Evolutionary conservation across 2,888 invertebrate species (phyloP).

Genomic region (Morpho achilles): DNA sequence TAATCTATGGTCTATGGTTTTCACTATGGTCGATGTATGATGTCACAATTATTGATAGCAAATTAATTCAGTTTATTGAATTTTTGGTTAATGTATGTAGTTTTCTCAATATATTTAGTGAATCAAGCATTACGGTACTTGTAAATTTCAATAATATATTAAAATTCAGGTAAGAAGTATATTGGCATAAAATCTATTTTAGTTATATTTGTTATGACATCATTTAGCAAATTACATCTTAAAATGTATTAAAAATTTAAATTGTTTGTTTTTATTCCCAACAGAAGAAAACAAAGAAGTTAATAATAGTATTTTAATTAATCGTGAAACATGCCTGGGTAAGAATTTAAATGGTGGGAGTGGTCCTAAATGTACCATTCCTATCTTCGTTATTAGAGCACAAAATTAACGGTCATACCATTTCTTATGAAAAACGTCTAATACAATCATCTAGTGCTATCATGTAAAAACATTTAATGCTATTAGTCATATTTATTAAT

Average conservation of each 20-base stretch:
- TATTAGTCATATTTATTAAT: no score
- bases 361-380: slow-evolving; percentile 50
- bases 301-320: slow-evolving; percentile 21
- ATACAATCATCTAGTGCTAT: slow-evolving; percentile 1
- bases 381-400: slow-evolving; percentile 2
- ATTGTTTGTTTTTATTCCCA: slow-evolving; percentile 48
- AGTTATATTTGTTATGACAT: slow-evolving; percentile 50
- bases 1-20: no score
- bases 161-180: slow-evolving; percentile 15
- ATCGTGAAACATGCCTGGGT: slow-evolving; percentile 67
- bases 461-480: background rate
- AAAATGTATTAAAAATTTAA: slow-evolving; percentile 16
- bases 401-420: background rate
- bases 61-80: no score
- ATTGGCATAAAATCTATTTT: slow-evolving; percentile 42
- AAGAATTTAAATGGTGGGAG: slow-evolving; percentile 65
- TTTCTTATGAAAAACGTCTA: background rate
- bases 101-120: no score
- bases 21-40: no score
- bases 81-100: no score
- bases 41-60: no score
- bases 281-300: slow-evolving; percentile 38
- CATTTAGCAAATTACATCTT: slow-evolving; percentile 31
- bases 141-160: background rate
- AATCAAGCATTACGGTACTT: no score